Evolutionary conservation across 2,888 invertebrate species (phyloP).

Genomic region (Himalopsyche tibetana): DNA sequence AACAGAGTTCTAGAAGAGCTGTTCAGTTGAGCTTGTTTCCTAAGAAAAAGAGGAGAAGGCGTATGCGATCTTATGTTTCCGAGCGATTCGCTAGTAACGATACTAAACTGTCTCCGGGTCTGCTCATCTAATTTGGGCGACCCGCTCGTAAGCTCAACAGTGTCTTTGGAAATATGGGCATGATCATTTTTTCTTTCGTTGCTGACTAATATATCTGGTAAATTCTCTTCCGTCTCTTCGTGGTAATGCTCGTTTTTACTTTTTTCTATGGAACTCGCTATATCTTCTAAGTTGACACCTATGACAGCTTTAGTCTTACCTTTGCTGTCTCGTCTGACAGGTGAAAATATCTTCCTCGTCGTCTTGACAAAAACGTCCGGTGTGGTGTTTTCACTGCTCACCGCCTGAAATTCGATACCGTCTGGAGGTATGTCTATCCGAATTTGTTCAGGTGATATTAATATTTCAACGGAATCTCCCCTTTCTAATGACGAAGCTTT

Average conservation of each 20-base stretch:
- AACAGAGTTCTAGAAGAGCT: slow-evolving; percentile 57
- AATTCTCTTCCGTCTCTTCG: slow-evolving; percentile 66
- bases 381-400: slow-evolving; percentile 71
- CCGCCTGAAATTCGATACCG: slow-evolving; percentile 71
- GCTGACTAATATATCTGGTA: slow-evolving; percentile 63
- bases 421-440: slow-evolving; percentile 62
- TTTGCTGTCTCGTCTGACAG: slow-evolving; percentile 80
- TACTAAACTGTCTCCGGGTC: slow-evolving; percentile 53
- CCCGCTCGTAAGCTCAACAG: slow-evolving; percentile 47
- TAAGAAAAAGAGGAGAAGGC: slow-evolving; percentile 60
- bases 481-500: slow-evolving; percentile 59
- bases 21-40: slow-evolving; percentile 55
- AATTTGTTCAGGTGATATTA: slow-evolving; percentile 64
- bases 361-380: slow-evolving; percentile 87
- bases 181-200: slow-evolving; percentile 58
- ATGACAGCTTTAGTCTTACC: slow-evolving; percentile 76
- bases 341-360: slow-evolving; percentile 87
- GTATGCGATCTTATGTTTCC: slow-evolving; percentile 61
- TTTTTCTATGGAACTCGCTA: slow-evolving; percentile 68
- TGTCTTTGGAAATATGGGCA: slow-evolving; percentile 52
- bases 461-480: slow-evolving; percentile 65
- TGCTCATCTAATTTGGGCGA: slow-evolving; percentile 48
- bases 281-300: slow-evolving; percentile 73
- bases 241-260: slow-evolving; percentile 61
- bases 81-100: slow-evolving; percentile 59